Conservation (phyloP, 2,113 vertebrate genomes). For the Petrocephalus microphthalmus region DNA sequence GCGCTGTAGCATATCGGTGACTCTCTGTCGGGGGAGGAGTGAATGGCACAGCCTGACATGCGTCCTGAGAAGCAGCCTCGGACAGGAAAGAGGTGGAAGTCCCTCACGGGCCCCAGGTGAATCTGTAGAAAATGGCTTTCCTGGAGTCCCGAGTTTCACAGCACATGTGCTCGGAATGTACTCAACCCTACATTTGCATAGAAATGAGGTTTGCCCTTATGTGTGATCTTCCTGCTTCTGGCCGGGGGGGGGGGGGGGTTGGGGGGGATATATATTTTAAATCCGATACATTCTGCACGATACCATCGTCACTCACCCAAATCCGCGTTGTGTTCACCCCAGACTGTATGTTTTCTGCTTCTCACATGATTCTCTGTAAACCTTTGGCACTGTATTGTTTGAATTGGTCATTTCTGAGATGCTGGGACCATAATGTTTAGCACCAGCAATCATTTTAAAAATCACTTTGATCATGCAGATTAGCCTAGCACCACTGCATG, state of each 20-base stretch:
- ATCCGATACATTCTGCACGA: conserved; percentile 21
- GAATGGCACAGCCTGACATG: not conserved
- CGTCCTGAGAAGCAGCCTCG: not conserved
- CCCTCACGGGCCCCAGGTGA: not conserved
- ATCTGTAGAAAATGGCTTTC: not conserved
- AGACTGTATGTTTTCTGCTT: too few relatives aligned
- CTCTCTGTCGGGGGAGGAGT: not conserved
- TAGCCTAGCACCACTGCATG: too few relatives aligned
- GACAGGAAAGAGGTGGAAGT: not conserved
- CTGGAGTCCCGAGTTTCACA: not conserved
- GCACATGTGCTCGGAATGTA: conserved; percentile 39
- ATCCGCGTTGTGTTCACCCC: too few relatives aligned
- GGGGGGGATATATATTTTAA: not conserved
- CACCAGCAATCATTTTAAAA: too few relatives aligned
- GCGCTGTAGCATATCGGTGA: not conserved
- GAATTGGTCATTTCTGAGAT: too few relatives aligned
- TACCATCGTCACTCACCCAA: conserved; percentile 43
- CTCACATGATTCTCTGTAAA: too few relatives aligned
- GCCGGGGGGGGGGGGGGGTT: not conserved
- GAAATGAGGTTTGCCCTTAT: conserved; percentile 60
- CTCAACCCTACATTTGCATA: conserved; percentile 72
- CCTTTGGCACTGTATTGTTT: too few relatives aligned
- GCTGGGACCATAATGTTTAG: too few relatives aligned
- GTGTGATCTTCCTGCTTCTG: conserved; percentile 51
- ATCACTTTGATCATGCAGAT: too few relatives aligned